phyloP scores from a whole-genome alignment of 2,797 vertebrate species.

The Cygnus olor region DNA sequence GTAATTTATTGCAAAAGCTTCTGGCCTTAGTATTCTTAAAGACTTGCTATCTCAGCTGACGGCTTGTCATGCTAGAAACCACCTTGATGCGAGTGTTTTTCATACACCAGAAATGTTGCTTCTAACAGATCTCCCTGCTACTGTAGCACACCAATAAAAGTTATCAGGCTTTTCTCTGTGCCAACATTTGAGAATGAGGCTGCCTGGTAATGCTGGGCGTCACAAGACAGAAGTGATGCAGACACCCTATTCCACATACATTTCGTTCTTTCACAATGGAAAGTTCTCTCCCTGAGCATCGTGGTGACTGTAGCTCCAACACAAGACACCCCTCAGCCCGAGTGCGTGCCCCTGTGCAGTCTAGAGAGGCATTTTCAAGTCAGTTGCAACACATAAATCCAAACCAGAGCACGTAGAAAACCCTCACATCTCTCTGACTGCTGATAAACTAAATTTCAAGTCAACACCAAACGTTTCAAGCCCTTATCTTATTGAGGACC shows the following conservation, averaged over 20 bases:
- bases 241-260: not conserved
- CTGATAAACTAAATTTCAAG: not conserved
- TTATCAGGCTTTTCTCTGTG: not conserved
- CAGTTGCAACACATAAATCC: not conserved
- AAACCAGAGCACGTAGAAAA: not conserved
- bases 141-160: not conserved
- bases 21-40: constrained; percentile 11
- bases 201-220: not conserved
- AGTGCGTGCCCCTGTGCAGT: not conserved
- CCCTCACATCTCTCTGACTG: not conserved
- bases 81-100: not conserved
- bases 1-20: constrained; percentile 50
- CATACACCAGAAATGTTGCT: not conserved
- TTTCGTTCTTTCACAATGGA: not conserved
- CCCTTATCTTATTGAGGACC: not conserved
- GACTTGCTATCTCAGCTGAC: not conserved
- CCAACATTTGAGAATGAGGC: not conserved
- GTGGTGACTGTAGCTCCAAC: not conserved
- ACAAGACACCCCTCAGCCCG: not conserved
- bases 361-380: not conserved
- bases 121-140: not conserved
- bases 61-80: constrained; percentile 15
- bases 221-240: not conserved
- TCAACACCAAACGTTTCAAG: not conserved
- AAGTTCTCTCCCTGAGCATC: not conserved